Conservation (phyloP, 2,888 invertebrate genomes). For the Tinea semifulvella region DNA sequence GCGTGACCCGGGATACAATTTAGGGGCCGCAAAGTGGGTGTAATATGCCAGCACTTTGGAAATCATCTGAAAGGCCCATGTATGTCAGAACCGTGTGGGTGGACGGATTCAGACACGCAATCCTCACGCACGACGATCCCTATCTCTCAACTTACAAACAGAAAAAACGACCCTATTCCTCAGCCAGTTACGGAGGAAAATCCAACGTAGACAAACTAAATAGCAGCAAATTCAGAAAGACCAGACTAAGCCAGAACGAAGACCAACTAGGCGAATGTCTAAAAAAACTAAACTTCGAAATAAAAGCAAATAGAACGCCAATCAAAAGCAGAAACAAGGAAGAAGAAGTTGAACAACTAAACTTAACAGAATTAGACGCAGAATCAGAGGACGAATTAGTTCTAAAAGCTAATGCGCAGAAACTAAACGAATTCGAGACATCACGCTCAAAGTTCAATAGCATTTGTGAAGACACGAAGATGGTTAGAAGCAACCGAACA, state of each 20-base stretch:
- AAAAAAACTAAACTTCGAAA: slow-evolving; percentile 40
- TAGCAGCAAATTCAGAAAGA: slow-evolving; percentile 21
- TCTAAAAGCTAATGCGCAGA: slow-evolving; percentile 36
- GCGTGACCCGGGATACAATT: slow-evolving; percentile 30
- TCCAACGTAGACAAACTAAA: slow-evolving; percentile 18
- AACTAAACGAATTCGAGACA: slow-evolving; percentile 32
- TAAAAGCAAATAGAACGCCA: slow-evolving; percentile 24
- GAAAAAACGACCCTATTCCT: slow-evolving; percentile 40
- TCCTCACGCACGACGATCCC: slow-evolving; percentile 72
- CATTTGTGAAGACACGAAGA: slow-evolving; percentile 37
- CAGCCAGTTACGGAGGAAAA: slow-evolving; percentile 30
- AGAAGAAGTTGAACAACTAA: slow-evolving; percentile 36
- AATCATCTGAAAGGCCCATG: slow-evolving; percentile 69
- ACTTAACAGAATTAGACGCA: slow-evolving; percentile 38
- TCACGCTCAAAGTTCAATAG: slow-evolving; percentile 28
- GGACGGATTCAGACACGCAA: slow-evolving; percentile 74
- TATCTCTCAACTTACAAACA: slow-evolving; percentile 36
- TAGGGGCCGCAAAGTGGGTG: slow-evolving; percentile 24
- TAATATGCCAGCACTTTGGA: slow-evolving; percentile 69
- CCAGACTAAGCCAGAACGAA: slow-evolving; percentile 34
- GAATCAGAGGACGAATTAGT: slow-evolving; percentile 40
- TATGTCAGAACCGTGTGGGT: slow-evolving; percentile 75
- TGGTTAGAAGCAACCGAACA: slow-evolving; percentile 44
- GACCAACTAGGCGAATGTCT: slow-evolving; percentile 34
- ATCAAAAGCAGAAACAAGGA: slow-evolving; percentile 26